Conservation (phyloP, 2,888 invertebrate genomes). For the Oligia latruncula region DNA sequence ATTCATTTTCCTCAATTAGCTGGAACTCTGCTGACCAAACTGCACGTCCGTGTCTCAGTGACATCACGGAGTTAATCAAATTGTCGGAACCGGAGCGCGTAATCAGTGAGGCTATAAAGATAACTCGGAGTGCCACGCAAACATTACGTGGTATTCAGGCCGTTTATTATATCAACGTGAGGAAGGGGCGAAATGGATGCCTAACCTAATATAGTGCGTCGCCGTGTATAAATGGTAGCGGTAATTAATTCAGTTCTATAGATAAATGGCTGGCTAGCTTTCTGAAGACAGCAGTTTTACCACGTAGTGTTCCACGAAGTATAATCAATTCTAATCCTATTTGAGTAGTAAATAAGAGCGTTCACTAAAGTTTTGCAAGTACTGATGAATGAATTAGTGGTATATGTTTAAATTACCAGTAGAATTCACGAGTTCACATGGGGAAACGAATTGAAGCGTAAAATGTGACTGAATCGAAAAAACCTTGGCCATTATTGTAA, state of each 20-base stretch:
- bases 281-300: background rate
- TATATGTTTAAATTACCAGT: background rate
- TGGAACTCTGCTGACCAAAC: constrained; percentile 22
- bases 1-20: constrained; percentile 48
- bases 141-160: constrained; percentile 69
- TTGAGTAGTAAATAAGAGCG: background rate
- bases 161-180: constrained; percentile 55
- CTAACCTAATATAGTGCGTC: constrained; percentile 10
- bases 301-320: background rate
- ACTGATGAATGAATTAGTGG: background rate
- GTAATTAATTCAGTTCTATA: background rate
- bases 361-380: too few relatives aligned
- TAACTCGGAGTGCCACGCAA: constrained; percentile 70
- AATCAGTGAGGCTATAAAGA: constrained; percentile 75
- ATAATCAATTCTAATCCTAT: background rate
- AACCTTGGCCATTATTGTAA: background rate
- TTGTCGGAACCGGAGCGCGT: constrained; percentile 69
- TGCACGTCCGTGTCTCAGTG: constrained; percentile 47
- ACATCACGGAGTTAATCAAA: constrained; percentile 73
- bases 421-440: background rate
- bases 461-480: background rate
- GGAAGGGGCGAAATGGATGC: constrained; percentile 58
- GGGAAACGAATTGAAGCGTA: background rate
- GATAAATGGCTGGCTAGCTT: background rate
- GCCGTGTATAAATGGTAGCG: background rate